These are phyloP conservation scores for Laticauda colubrina DNA, from an alignment of 2,113 vertebrate genomes.

Conservation along the genomic window DNA sequence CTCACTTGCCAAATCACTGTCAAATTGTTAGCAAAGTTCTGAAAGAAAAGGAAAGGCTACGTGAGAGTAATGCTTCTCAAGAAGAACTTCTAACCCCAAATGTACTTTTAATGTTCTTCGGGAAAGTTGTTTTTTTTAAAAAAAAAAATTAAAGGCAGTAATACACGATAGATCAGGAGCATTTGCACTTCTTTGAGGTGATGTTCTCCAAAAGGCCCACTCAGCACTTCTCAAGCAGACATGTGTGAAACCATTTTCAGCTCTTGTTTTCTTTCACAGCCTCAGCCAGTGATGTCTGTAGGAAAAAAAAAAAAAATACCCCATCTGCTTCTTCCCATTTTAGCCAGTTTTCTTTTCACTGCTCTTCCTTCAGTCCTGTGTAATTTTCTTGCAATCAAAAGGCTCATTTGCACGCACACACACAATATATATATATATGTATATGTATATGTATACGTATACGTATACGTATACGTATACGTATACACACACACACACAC, in stretches of 20 bases:
- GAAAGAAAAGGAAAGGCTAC: not conserved
- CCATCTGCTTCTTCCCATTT: not conserved
- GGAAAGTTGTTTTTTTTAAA: not conserved
- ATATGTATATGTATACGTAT: too few relatives aligned
- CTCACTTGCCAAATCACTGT: not conserved
- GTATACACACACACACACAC: too few relatives aligned
- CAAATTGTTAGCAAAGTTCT: not conserved
- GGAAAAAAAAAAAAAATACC: not conserved
- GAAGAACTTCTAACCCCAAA: not conserved
- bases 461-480: too few relatives aligned
- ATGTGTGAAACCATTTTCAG: conserved; percentile 21
- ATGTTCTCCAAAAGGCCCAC: not conserved
- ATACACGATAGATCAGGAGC: not conserved
- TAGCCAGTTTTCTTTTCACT: not conserved
- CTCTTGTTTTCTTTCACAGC: conserved; percentile 9
- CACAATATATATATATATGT: too few relatives aligned
- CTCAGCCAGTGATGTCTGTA: not conserved
- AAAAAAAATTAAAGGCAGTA: not conserved
- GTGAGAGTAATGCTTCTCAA: not conserved
- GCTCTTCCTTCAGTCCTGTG: not conserved
- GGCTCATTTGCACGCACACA: not conserved
- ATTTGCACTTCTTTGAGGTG: conserved; percentile 13
- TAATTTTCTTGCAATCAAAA: not conserved
- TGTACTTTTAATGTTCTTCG: not conserved
- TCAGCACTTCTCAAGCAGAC: conserved; percentile 2